These are phyloP conservation scores for Cephus rjabovi DNA, from an alignment of 2,888 invertebrate genomes.

Conservation along the genomic window DNA sequence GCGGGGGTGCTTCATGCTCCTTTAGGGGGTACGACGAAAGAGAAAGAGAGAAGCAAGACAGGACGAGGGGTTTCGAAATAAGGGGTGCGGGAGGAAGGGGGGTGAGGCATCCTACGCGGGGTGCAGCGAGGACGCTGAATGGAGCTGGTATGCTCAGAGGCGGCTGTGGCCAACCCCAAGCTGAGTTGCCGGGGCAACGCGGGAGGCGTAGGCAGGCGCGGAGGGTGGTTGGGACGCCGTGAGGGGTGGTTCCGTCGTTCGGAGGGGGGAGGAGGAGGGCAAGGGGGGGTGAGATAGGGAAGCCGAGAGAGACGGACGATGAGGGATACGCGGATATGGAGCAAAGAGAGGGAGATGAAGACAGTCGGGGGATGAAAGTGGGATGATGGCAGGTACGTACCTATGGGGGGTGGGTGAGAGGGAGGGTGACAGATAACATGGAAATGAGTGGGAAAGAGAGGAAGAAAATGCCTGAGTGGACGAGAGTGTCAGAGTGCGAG, in stretches of 20 bases:
- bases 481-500: conserved; percentile 6
- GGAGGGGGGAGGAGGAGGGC: conserved; percentile 34
- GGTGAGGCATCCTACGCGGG: conserved; percentile 15
- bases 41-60: conserved; percentile 6
- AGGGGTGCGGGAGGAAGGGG: background rate
- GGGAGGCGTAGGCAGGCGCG: conserved; percentile 56
- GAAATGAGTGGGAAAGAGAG: background rate
- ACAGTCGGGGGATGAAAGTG: conserved; percentile 15
- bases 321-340: conserved; percentile 5
- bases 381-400: conserved; percentile 8
- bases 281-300: conserved; percentile 31
- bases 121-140: conserved; percentile 57
- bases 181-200: conserved; percentile 63
- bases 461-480: background rate
- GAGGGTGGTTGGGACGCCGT: conserved; percentile 17
- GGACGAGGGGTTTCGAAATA: background rate
- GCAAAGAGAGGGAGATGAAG: conserved; percentile 7
- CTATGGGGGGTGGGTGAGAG: background rate
- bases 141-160: conserved; percentile 56
- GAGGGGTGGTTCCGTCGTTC: conserved; percentile 35
- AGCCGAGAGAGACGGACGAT: conserved; percentile 25
- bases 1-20: conserved; percentile 20
- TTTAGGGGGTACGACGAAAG: background rate
- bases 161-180: conserved; percentile 63
- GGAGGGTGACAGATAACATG: background rate